These are phyloP conservation scores for Hippoglossus stenolepis DNA, from an alignment of 2,113 vertebrate genomes.

Conservation along the genomic window DNA sequence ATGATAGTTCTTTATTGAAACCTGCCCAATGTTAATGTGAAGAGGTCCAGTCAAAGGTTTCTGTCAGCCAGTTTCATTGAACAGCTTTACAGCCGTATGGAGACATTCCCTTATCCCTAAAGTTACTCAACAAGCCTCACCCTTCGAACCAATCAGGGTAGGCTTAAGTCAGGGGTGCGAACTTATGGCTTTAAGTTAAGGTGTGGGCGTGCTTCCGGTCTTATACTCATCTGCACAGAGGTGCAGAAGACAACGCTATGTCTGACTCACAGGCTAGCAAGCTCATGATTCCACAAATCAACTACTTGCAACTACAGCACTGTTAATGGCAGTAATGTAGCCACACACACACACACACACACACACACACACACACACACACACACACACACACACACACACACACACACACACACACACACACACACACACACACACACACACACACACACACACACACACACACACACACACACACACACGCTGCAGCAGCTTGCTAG, in stretches of 20 bases:
- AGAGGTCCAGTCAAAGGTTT: too few species aligned
- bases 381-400: constrained; percentile 5
- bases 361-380: constrained; percentile 16
- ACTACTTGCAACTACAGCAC: not conserved
- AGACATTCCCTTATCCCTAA: not conserved
- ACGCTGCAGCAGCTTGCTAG: not conserved
- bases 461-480: constrained; percentile 9
- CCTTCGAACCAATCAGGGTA: not conserved
- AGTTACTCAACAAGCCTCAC: not conserved
- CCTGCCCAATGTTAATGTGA: too few species aligned
- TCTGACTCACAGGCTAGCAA: not conserved
- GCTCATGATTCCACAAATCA: too few species aligned
- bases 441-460: constrained; percentile 8
- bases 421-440: constrained; percentile 12
- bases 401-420: constrained; percentile 11
- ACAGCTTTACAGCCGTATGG: not conserved
- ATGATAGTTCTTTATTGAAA: too few species aligned
- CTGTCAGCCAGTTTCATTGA: not conserved
- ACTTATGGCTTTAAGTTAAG: not conserved
- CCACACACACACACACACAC: constrained; percentile 5
- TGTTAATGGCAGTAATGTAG: not conserved
- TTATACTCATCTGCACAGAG: too few species aligned
- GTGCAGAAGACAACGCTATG: not conserved
- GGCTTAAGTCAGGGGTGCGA: not conserved
- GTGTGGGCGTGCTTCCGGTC: not conserved